Conservation (phyloP, 1,140 invertebrate species). For the Diprion similis region DNA sequence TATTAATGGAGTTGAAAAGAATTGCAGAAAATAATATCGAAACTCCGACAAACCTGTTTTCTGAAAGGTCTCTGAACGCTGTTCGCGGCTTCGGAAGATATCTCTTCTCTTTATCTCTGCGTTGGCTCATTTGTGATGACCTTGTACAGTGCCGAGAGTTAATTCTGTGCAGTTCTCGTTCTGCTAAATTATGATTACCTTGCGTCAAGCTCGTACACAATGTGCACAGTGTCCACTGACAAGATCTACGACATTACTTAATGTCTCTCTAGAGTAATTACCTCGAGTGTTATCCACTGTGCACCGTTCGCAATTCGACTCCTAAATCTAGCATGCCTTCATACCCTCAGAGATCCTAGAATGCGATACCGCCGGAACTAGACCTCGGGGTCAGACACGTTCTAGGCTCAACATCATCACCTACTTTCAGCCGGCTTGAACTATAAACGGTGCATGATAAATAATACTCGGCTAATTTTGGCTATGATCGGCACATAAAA, state of each 20-base stretch:
- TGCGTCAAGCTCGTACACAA: background rate
- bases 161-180: background rate
- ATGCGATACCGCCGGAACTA: background rate
- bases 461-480: background rate
- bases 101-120: background rate
- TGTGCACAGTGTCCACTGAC: background rate
- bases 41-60: too few species aligned
- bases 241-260: conserved; percentile 3
- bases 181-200: conserved; percentile 1
- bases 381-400: background rate
- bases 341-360: background rate
- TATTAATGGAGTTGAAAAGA: too few species aligned
- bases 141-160: background rate
- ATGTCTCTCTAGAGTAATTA: background rate
- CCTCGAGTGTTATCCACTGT: background rate
- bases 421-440: background rate
- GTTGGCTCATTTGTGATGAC: background rate
- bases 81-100: background rate
- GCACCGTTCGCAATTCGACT: background rate
- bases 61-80: too few species aligned
- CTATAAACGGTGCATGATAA: background rate
- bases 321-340: background rate
- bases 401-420: background rate
- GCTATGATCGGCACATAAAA: background rate
- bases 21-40: too few species aligned